Evolutionary conservation across 2,113 vertebrate species (phyloP).

Genomic region (Platichthys stellatus): DNA sequence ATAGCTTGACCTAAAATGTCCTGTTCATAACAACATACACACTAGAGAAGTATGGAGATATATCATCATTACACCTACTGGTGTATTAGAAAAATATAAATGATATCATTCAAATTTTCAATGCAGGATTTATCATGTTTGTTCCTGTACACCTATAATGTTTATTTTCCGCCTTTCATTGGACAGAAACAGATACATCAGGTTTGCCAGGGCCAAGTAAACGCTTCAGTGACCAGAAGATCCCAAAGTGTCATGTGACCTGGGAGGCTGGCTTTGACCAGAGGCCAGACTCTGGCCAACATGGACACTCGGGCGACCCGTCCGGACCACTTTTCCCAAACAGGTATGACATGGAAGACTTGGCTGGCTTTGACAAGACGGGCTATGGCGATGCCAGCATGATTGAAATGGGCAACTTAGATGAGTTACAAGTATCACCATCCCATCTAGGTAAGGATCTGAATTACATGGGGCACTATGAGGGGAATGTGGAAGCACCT

Average conservation of each 20-base stretch:
- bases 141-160: not conserved
- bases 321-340: conserved; percentile 67
- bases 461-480: conserved; percentile 63
- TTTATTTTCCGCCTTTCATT: conserved; percentile 1
- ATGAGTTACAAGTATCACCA: conserved; percentile 64
- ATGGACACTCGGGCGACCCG: conserved; percentile 47
- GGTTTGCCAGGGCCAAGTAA: conserved; percentile 68
- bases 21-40: not conserved
- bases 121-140: not conserved
- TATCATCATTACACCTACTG: not conserved
- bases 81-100: not conserved
- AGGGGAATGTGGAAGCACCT: conserved; percentile 53
- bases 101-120: not conserved
- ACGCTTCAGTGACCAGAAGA: conserved; percentile 67
- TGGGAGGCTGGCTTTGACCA: conserved; percentile 72
- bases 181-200: conserved; percentile 60
- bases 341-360: conserved; percentile 70
- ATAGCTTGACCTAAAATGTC: no score
- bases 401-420: conserved; percentile 70
- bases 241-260: conserved; percentile 68
- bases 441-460: conserved; percentile 58
- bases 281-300: conserved; percentile 53
- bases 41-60: not conserved
- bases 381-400: conserved; percentile 61
- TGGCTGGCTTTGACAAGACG: conserved; percentile 67